phyloP scores from a whole-genome alignment of 2,113 vertebrate species.

The Eptesicus fuscus region DNA sequence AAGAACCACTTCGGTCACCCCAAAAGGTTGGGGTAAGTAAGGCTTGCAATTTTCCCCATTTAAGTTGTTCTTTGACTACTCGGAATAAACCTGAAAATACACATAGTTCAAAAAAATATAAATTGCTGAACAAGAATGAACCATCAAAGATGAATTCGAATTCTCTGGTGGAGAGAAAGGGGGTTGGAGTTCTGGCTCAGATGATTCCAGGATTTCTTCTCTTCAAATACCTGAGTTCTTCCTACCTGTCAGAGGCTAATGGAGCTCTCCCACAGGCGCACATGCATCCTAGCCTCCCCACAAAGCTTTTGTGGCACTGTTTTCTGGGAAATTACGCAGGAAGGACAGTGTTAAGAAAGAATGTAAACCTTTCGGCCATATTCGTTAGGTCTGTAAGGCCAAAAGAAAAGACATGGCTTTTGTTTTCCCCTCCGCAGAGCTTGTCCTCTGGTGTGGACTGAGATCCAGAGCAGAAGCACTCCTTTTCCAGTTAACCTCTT shows the following conservation, averaged over 20 bases:
- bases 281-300: not conserved
- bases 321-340: not conserved
- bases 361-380: not conserved
- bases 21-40: slow-evolving; percentile 95
- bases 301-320: not conserved
- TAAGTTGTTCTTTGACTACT: not conserved
- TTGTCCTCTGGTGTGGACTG: not conserved
- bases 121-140: not conserved
- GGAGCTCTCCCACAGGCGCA: not conserved
- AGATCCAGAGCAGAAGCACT: not conserved
- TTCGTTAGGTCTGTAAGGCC: not conserved
- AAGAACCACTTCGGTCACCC: slow-evolving; percentile 87
- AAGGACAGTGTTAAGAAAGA: not conserved
- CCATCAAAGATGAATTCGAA: not conserved
- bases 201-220: not conserved
- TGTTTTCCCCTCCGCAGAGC: not conserved
- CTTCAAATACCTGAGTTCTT: not conserved
- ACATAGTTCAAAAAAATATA: not conserved
- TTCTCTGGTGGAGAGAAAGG: not conserved
- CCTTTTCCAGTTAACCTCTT: not conserved
- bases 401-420: not conserved
- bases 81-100: not conserved
- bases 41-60: not conserved
- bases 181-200: not conserved
- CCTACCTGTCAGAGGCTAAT: not conserved